phyloP scores from a whole-genome alignment of 2,797 vertebrate genomes.

The Moxostoma hubbsi region DNA sequence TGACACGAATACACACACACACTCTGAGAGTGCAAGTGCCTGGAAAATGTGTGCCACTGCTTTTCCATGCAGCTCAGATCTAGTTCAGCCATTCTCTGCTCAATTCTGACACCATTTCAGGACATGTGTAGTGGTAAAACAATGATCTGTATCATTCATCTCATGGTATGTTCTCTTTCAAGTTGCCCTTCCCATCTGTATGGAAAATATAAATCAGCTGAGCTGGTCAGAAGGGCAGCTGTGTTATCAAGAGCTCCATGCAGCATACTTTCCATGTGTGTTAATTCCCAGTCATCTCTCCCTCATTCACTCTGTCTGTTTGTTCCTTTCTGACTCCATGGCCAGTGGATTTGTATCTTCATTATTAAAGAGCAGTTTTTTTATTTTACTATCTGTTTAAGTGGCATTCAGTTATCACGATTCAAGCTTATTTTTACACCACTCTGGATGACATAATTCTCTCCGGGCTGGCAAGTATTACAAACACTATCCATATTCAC shows the following conservation, averaged over 20 bases:
- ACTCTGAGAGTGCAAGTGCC: constrained; percentile 45
- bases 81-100: constrained; percentile 39
- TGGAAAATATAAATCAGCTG: constrained; percentile 64
- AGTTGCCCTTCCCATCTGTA: constrained; percentile 38
- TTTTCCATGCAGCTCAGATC: constrained; percentile 44
- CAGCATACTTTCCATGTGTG: constrained; percentile 64
- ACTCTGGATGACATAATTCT: constrained; percentile 48
- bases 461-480: constrained; percentile 31
- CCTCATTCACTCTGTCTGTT: neutral
- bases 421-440: constrained; percentile 55
- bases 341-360: constrained; percentile 42
- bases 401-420: constrained; percentile 49
- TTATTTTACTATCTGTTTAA: constrained; percentile 40
- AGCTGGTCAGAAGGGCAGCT: constrained; percentile 59
- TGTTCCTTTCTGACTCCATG: constrained; percentile 34
- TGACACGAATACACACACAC: constrained; percentile 25
- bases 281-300: constrained; percentile 25
- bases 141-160: constrained; percentile 36
- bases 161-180: constrained; percentile 18
- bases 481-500: constrained; percentile 15
- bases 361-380: constrained; percentile 30
- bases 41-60: constrained; percentile 60
- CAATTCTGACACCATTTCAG: constrained; percentile 43
- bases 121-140: constrained; percentile 44
- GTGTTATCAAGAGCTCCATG: constrained; percentile 60